phyloP scores from a whole-genome alignment of 2,888 invertebrate species.

The Erynnis tages region DNA sequence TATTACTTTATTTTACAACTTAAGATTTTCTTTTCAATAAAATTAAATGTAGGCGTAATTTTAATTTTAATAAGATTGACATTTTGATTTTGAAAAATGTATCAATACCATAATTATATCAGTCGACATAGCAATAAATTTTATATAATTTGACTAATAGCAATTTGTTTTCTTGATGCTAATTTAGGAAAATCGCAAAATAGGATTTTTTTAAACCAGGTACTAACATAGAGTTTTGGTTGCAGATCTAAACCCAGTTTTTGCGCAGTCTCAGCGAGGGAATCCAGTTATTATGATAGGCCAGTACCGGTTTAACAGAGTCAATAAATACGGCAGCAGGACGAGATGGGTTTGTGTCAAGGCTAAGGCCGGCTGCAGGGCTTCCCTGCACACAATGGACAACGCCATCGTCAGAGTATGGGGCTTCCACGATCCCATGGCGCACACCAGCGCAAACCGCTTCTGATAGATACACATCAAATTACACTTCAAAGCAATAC shows the following conservation, averaged over 20 bases:
- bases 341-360: constrained; percentile 76
- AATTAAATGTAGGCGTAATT: too few species aligned
- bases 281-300: constrained; percentile 77
- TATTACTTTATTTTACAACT: too few species aligned
- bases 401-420: constrained; percentile 74
- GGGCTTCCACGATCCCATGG: constrained; percentile 71
- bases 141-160: background rate
- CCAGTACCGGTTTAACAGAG: constrained; percentile 72
- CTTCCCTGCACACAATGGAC: constrained; percentile 71
- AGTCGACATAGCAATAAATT: too few species aligned
- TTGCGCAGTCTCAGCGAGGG: constrained; percentile 72
- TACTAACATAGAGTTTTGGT: constrained; percentile 42
- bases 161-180: background rate
- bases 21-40: too few species aligned
- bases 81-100: too few species aligned
- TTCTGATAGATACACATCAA: constrained; percentile 42
- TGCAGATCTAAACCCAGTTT: constrained; percentile 73
- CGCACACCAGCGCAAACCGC: constrained; percentile 71
- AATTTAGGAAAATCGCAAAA: too few species aligned
- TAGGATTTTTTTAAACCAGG: constrained; percentile 16
- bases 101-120: too few species aligned
- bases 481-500: background rate
- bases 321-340: constrained; percentile 70
- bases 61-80: too few species aligned
- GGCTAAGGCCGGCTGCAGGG: constrained; percentile 72